Base-by-base conservation (phyloP, 23 tunicate species). In the Botrylloides violaceus region DNA sequence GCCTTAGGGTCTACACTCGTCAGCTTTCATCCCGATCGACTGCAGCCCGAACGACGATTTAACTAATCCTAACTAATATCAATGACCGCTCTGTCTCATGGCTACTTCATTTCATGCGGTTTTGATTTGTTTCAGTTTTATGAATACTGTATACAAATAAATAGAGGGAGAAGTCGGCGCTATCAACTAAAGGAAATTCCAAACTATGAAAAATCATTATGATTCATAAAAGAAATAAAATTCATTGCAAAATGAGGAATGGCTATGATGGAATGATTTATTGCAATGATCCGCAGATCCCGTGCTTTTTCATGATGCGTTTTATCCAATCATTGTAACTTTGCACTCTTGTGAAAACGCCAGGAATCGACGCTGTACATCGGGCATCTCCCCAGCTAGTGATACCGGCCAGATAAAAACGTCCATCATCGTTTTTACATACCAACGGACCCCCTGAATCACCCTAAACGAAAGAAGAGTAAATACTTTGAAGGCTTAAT, bases 381-480 rank as follows among this genome's bases (percentile, higher is more conserved):
- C 56, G 28, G 29, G 65, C 57, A 59, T 88, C 96, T 31, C 96
- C 96, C 88, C 88, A 88, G 50, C 96, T 88, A n/a, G 96, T 88
- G 19, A 82, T 78, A 0, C 96, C 96, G 21, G 82, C 89, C 65
- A 88, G 47, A 39, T 82, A 82, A n/a, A 58, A 43, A 43, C 9
- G 53, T 43, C 53, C 53, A 15, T 64, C 56, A 37, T 73, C 75
- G 36, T 77, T 48, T 56, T 77, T 77, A 64, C 96, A 88, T 1
- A 88, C 59, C 7, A 88, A 64, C 3, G 96, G 96, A 2, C 96
- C 96, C 2, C 96, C 96, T 19, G 96, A 88, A 39, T 88, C 96
- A 9, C 96, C 96, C 96, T 87, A 55, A 49, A 19, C n/a, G n/a
- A n/a, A n/a, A n/a, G n/a, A n/a, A n/a, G n/a, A n/a, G n/a, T n/a